Conservation (phyloP, 2,888 invertebrate species). For the Hirtodrosophila trivittata region DNA sequence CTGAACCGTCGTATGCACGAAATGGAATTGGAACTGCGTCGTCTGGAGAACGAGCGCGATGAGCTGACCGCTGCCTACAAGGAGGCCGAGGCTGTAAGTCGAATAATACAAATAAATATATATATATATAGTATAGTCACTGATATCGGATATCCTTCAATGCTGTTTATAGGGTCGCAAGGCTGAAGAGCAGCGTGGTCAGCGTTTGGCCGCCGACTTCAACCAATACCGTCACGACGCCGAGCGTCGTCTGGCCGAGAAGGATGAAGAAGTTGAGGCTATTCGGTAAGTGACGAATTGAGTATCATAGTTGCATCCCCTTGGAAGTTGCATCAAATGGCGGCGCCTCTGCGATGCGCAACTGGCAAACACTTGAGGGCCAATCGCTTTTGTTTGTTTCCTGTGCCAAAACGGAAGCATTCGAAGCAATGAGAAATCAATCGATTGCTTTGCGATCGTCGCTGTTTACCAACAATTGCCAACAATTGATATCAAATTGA, state of each 20-base stretch:
- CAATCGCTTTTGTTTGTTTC: constrained; percentile 34
- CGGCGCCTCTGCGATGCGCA: constrained; percentile 45
- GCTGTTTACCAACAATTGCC: constrained; percentile 32
- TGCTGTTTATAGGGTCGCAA: constrained; percentile 90
- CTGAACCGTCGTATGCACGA: constrained; percentile 98
- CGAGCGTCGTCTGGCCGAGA: constrained; percentile 98
- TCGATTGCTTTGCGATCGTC: constrained; percentile 63
- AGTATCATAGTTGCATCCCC: constrained; percentile 2
- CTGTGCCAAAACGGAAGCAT: constrained; percentile 68
- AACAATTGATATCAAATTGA: constrained; percentile 73
- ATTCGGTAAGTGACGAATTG: constrained; percentile 91
- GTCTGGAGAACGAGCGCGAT: constrained; percentile 99
- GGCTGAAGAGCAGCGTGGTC: constrained; percentile 97
- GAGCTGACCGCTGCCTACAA: constrained; percentile 98
- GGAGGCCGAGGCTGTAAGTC: constrained; percentile 98
- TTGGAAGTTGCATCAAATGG: constrained; percentile 53
- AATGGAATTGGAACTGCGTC: constrained; percentile 97
- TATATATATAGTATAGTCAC: background rate
- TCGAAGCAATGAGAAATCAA: constrained; percentile 46
- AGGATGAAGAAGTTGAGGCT: constrained; percentile 99
- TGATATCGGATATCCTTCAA: background rate
- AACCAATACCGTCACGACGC: constrained; percentile 97
- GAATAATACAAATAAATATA: background rate
- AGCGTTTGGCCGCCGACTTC: constrained; percentile 96
- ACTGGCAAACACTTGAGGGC: constrained; percentile 39